phyloP scores from a whole-genome alignment of 2,797 vertebrate species.

The Aplochiton taeniatus region DNA sequence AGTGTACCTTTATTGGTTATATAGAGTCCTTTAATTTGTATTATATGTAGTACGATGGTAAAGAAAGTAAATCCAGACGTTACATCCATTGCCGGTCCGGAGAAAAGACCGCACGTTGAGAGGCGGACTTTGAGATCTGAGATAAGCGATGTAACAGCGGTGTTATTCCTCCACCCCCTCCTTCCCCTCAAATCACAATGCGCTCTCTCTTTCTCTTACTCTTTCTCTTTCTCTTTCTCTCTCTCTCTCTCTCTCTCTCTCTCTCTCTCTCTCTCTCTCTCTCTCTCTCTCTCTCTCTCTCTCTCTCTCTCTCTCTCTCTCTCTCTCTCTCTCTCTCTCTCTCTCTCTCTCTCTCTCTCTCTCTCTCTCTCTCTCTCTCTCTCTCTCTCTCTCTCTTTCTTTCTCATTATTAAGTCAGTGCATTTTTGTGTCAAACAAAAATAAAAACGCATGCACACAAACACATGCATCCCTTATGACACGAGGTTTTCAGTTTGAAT shows the following conservation, averaged over 20 bases:
- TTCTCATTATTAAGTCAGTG: too few species aligned
- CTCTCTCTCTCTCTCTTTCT: neutral
- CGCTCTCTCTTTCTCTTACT: constrained; percentile 6
- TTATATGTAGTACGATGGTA: constrained; percentile 47
- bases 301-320: neutral
- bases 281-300: neutral
- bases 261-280: neutral
- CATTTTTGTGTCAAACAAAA: constrained; percentile 10
- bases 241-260: neutral
- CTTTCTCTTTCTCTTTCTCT: constrained; percentile 10
- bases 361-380: neutral
- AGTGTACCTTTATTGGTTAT: constrained; percentile 38
- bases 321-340: neutral
- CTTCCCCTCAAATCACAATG: constrained; percentile 40
- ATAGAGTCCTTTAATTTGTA: constrained; percentile 48
- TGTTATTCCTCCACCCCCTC: constrained; percentile 28
- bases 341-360: neutral
- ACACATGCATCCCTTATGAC: neutral
- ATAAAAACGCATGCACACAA: constrained; percentile 6
- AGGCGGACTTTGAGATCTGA: constrained; percentile 49
- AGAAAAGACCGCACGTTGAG: constrained; percentile 35
- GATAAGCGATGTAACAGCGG: constrained; percentile 45
- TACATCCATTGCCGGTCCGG: constrained; percentile 62
- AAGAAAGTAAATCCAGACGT: constrained; percentile 41
- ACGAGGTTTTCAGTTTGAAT: too few species aligned